Conservation (phyloP, 2,888 invertebrate species). For the Lepidocyrtoides sp. region DNA sequence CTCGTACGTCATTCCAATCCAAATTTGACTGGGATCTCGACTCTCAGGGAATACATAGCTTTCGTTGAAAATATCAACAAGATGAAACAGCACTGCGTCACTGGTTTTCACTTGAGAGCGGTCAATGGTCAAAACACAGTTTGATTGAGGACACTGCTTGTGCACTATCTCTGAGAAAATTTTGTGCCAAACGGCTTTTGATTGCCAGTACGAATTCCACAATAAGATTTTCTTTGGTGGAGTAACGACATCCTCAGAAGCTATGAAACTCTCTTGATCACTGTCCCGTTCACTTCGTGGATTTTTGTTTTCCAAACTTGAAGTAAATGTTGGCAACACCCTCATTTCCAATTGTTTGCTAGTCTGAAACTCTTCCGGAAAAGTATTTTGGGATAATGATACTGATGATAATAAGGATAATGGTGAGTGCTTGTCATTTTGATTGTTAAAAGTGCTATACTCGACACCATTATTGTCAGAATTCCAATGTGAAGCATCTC, state of each 20-base stretch:
- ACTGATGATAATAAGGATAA: not conserved
- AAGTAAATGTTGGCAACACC: not conserved
- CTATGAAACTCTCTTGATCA: not conserved
- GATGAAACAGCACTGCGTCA: conserved; percentile 90
- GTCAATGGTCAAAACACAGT: conserved; percentile 82
- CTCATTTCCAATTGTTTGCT: not conserved
- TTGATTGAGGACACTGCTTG: conserved; percentile 81
- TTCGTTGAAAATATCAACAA: conserved; percentile 87
- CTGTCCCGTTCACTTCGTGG: not conserved
- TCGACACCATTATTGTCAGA: not conserved
- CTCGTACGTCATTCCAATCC: conserved; percentile 92
- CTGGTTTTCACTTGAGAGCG: conserved; percentile 78
- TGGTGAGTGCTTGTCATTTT: not conserved
- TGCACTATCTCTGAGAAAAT: conserved; percentile 83
- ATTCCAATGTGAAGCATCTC: not conserved
- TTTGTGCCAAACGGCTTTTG: conserved; percentile 84
- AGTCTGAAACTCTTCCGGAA: conserved; percentile 45
- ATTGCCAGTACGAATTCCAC: conserved; percentile 85
- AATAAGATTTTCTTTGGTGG: conserved; percentile 82
- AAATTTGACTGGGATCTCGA: conserved; percentile 88
- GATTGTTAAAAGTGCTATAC: no score
- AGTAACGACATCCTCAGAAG: not conserved
- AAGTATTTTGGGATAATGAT: not conserved
- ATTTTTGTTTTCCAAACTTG: not conserved
- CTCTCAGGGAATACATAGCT: conserved; percentile 88